Evolutionary conservation across 2,797 vertebrate species (phyloP).

Genomic region (Pangasius djambal): DNA sequence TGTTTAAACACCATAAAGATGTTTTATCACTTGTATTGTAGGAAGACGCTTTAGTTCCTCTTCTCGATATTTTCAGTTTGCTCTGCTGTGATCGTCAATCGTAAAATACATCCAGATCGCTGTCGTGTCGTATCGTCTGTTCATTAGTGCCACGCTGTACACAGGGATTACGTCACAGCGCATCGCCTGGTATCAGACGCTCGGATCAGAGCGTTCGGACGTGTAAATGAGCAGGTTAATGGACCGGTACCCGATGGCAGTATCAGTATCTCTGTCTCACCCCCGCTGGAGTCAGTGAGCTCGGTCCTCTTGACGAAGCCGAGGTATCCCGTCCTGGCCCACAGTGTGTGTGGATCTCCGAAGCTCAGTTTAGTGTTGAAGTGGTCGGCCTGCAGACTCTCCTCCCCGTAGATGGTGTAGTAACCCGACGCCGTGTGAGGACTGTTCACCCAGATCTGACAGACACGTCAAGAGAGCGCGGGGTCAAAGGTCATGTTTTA

Average conservation of each 20-base stretch:
- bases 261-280: constrained; percentile 65
- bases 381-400: constrained; percentile 94
- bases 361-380: constrained; percentile 98
- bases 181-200: neutral
- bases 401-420: constrained; percentile 96
- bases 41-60: neutral
- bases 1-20: neutral
- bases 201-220: neutral
- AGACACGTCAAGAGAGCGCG: neutral
- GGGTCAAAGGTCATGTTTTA: neutral
- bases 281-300: constrained; percentile 91
- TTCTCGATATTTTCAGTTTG: too few relatives aligned
- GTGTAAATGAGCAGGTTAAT: neutral
- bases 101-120: neutral
- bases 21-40: neutral
- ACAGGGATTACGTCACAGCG: neutral
- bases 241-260: neutral
- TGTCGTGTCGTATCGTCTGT: neutral
- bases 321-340: constrained; percentile 94
- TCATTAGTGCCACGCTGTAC: neutral
- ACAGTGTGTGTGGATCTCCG: constrained; percentile 92
- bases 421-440: constrained; percentile 95
- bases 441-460: constrained; percentile 94
- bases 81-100: neutral
- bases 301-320: constrained; percentile 96